Percentiles rank a stretch among this genome's conserved stretches.
Evolutionary conservation across 2,797 vertebrate species (phyloP).

Genomic region (Psittacula derbiana): DNA sequence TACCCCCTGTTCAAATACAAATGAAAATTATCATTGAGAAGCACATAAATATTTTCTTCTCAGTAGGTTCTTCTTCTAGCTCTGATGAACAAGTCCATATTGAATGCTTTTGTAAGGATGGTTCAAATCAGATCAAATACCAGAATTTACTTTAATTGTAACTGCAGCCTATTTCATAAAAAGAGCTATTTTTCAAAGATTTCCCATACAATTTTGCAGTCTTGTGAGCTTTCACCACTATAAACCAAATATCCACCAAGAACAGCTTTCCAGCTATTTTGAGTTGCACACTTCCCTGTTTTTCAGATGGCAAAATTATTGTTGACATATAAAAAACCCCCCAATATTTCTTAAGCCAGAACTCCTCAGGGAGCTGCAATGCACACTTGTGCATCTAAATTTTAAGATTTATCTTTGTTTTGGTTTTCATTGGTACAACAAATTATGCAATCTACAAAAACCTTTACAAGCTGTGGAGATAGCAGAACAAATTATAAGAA

Average conservation of each 20-base stretch:
- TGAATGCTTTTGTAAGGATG: neutral
- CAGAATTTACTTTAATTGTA: neutral
- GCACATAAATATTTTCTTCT: neutral
- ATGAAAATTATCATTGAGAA: neutral
- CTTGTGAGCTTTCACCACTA: neutral
- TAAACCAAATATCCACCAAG: neutral
- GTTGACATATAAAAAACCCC: neutral
- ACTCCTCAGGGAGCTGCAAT: neutral
- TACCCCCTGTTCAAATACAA: neutral
- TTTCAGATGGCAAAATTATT: neutral
- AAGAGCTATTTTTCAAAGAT: neutral
- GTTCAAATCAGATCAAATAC: neutral
- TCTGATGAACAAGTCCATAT: neutral
- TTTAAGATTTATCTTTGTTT: neutral
- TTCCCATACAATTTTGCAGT: neutral
- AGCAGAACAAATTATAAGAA: neutral
- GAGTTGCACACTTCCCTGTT: neutral
- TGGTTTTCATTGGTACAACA: neutral
- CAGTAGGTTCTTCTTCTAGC: neutral
- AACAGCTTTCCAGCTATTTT: neutral
- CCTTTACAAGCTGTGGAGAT: neutral
- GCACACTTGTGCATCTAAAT: neutral
- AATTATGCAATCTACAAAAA: neutral
- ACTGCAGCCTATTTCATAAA: neutral
- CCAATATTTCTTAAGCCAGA: neutral